These are phyloP conservation scores for Scaptomyza flava DNA, from an alignment of 2,888 invertebrate species.

Conservation along the genomic window DNA sequence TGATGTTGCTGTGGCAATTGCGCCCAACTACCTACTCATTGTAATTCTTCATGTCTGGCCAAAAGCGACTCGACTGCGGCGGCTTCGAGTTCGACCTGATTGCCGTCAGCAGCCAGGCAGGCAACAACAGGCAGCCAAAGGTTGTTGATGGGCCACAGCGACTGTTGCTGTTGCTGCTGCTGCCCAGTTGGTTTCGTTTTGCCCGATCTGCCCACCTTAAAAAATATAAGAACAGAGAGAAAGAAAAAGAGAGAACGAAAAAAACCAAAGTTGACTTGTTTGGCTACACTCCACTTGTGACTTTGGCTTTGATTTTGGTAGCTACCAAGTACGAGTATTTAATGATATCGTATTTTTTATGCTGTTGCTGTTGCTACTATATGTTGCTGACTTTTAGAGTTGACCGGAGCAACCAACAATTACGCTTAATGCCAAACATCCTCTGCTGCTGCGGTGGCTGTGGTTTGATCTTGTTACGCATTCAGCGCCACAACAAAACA, in stretches of 20 bases:
- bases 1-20: conserved; percentile 70
- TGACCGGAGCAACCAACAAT: conserved; percentile 63
- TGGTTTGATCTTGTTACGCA: conserved; percentile 80
- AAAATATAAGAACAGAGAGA: conserved; percentile 6
- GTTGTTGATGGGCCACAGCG: conserved; percentile 58
- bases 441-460: conserved; percentile 73
- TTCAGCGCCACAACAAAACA: conserved; percentile 27
- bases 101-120: conserved; percentile 63
- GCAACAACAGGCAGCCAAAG: conserved; percentile 36
- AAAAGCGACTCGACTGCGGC: conserved; percentile 60
- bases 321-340: conserved; percentile 69
- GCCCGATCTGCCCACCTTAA: conserved; percentile 68
- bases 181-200: conserved; percentile 42
- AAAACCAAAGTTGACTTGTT: conserved; percentile 60
- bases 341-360: conserved; percentile 68
- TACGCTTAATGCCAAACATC: conserved; percentile 81
- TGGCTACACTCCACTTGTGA: conserved; percentile 74
- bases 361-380: conserved; percentile 9
- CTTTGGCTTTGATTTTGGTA: conserved; percentile 75
- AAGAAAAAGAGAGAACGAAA: neutral
- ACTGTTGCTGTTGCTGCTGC: conserved; percentile 35
- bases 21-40: conserved; percentile 80
- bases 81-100: conserved; percentile 70
- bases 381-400: conserved; percentile 10
- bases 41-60: conserved; percentile 78